Evolutionary conservation across 2,888 invertebrate genomes (phyloP).

Genomic region (Torymus aiolomorphi): DNA sequence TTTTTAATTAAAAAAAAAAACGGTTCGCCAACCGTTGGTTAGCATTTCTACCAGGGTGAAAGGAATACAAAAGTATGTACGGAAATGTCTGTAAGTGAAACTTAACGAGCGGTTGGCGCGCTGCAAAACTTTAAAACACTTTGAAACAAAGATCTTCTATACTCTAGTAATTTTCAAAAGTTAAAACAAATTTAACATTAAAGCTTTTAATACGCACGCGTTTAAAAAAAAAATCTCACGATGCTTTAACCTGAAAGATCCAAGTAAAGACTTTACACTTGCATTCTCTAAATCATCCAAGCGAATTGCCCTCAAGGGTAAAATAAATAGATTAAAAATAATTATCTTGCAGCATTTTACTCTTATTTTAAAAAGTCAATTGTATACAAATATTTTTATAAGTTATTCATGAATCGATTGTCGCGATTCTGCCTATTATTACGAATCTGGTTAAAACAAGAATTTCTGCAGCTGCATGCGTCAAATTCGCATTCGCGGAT

Average conservation of each 20-base stretch:
- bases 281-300: not conserved
- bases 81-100: slow-evolving; percentile 34
- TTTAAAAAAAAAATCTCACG: not conserved
- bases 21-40: too few species aligned
- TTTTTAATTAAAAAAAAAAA: too few species aligned
- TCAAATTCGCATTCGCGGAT: not conserved
- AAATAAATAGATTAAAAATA: too few species aligned
- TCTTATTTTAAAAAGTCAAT: too few species aligned
- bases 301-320: too few species aligned
- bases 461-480: not conserved
- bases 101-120: slow-evolving; percentile 27
- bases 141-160: slow-evolving; percentile 28
- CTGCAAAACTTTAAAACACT: slow-evolving; percentile 31
- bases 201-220: slow-evolving; percentile 8
- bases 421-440: slow-evolving; percentile 10
- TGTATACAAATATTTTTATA: too few species aligned
- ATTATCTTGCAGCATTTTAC: too few species aligned
- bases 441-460: slow-evolving; percentile 1
- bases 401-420: not conserved
- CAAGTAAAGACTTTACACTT: not conserved
- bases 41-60: too few species aligned
- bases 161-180: slow-evolving; percentile 41
- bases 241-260: not conserved
- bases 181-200: slow-evolving; percentile 19
- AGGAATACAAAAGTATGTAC: not conserved